phyloP scores from a whole-genome alignment of 2,113 vertebrate species.

The Rhinopithecus roxellana region DNA sequence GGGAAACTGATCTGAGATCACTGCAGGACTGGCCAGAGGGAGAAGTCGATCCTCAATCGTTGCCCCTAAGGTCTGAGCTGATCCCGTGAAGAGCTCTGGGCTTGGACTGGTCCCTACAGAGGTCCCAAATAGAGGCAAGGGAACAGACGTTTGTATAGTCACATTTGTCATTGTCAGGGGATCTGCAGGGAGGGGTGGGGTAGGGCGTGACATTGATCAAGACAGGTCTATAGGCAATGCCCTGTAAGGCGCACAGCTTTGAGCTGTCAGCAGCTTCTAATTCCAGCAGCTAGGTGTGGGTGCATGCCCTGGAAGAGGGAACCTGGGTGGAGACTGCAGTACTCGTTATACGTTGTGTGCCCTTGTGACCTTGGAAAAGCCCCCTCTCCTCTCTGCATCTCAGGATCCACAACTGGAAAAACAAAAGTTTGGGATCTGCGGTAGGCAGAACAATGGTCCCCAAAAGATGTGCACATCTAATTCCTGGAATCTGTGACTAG shows the following conservation, averaged over 20 bases:
- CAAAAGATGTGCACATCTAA: not conserved
- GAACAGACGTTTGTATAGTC: not conserved
- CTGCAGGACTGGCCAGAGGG: not conserved
- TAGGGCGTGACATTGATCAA: not conserved
- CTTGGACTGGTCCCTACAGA: not conserved
- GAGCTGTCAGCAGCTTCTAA: not conserved
- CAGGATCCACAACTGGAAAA: not conserved
- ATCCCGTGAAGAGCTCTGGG: not conserved
- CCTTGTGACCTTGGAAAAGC: not conserved
- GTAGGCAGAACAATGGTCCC: not conserved
- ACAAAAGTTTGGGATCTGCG: not conserved
- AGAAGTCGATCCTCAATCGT: accelerated
- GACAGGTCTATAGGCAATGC: not conserved
- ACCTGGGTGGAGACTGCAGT: not conserved
- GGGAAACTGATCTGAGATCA: no score
- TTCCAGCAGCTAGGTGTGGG: not conserved
- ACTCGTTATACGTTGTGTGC: not conserved
- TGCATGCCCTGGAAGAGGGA: not conserved
- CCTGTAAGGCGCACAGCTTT: not conserved
- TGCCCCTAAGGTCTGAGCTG: not conserved
- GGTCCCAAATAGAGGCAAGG: not conserved
- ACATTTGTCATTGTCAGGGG: not conserved
- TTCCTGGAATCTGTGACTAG: not conserved
- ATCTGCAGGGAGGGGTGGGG: no score
- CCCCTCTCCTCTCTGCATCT: not conserved